These are phyloP conservation scores for Parotocinclus haroldoi DNA, from an alignment of 2,797 vertebrate species.

Conservation along the genomic window DNA sequence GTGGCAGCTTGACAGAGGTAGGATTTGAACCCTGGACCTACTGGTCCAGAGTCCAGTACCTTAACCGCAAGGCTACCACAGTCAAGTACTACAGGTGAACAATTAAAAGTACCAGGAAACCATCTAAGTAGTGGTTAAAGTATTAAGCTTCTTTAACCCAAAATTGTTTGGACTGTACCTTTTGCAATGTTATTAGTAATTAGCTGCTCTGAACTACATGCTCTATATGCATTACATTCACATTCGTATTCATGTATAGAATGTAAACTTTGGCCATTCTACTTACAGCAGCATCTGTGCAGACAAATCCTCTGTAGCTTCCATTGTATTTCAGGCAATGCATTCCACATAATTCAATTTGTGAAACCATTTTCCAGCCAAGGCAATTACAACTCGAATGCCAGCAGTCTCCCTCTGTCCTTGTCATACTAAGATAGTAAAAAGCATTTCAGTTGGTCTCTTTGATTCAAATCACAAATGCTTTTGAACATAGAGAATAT, in stretches of 20 bases:
- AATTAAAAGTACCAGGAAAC: no score
- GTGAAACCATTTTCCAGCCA: slow-evolving; percentile 15
- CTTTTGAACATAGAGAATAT: neutral
- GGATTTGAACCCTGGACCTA: no score
- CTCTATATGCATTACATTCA: neutral
- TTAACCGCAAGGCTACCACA: no score
- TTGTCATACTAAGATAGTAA: neutral
- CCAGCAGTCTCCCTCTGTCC: neutral
- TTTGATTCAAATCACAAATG: neutral
- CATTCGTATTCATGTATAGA: neutral
- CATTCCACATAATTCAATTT: slow-evolving; percentile 21
- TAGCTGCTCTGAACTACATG: no score
- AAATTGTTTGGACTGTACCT: no score
- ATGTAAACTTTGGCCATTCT: neutral
- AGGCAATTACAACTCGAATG: slow-evolving; percentile 24
- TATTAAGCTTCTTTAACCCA: no score
- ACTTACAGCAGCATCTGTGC: slow-evolving; percentile 8
- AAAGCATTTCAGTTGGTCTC: neutral
- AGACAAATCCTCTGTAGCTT: slow-evolving; percentile 16
- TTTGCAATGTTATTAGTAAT: no score
- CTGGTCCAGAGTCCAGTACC: no score
- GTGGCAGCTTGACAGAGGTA: no score
- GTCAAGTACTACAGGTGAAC: no score
- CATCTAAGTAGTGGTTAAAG: no score
- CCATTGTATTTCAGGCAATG: slow-evolving; percentile 5